Evolutionary conservation across 2,888 invertebrate genomes (phyloP), one percentile per base, ranked within the genome.

Genomic region (Carabus problematicus): DNA sequence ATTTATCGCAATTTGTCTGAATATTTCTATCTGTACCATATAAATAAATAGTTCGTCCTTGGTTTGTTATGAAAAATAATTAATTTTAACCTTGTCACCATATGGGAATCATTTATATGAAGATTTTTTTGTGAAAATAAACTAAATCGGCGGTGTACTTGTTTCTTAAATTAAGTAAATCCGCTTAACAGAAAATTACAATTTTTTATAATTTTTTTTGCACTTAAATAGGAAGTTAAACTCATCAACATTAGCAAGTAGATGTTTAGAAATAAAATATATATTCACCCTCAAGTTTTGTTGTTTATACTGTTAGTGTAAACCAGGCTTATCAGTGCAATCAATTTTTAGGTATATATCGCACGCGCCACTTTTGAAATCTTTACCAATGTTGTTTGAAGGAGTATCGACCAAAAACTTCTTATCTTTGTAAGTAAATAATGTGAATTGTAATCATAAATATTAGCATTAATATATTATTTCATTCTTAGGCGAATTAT

Each of bases 401-500:
- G 82, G 82, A 59, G 77, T 81, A 7, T 81, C 85, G 0, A 80
- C 87, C 63, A 84, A 83, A 0, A 85, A 84, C 76, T 86, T 88
- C 70, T 85, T 85, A 80, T 85, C 86, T 76, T 83, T 88, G 88
- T 88, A 85, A 85, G 88, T 87, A 84, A 82, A 82, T 83, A 82
- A 62, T 16, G 14, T 60, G 9, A 56, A 41, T 43, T 70, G 39
- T 14, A 14, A 14, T 42, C 2, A 2, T 6, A 29, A 29, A 29
- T 29, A 29, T 29, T 29, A 29, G 29, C 29, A 29, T 29, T 29
- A 3, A 29, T 29, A 29, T 29, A 29, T 3, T 6, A n/a, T 70
- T 71, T 75, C 56, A n/a, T 70, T 83, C 83, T 18, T 83, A 91
- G 91, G 78, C 87, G 89, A 73, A 88, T 91, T 58, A 87, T 89